Evolutionary conservation across 2,113 vertebrate species (phyloP).

Genomic region (Corythornis madagascariensis): DNA sequence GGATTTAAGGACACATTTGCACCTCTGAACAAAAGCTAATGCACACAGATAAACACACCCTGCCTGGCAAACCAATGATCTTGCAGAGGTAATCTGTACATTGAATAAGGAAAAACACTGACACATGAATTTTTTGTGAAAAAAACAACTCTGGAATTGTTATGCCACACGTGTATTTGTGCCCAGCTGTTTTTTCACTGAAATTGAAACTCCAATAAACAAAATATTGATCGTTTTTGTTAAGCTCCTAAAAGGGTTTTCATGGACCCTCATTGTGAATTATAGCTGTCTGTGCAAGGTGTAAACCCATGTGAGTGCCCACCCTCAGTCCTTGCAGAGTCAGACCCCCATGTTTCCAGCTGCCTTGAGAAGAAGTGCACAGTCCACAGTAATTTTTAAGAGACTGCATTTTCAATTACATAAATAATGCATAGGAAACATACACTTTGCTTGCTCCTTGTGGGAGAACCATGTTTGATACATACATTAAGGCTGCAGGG

Average conservation of each 20-base stretch:
- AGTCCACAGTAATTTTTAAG: constrained; percentile 53
- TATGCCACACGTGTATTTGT: accelerated
- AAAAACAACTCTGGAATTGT: neutral
- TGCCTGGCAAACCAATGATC: neutral
- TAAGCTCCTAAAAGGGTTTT: neutral
- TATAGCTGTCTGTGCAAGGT: neutral
- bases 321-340: neutral
- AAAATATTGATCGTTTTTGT: neutral
- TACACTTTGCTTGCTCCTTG: constrained; percentile 21
- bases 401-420: constrained; percentile 42
- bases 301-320: neutral
- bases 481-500: constrained; percentile 30
- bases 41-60: neutral
- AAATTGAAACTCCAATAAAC: neutral
- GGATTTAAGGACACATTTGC: neutral
- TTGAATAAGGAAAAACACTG: neutral
- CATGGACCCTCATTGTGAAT: neutral
- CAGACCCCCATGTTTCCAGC: neutral
- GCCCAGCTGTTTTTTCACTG: neutral
- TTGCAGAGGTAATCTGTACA: neutral
- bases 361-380: neutral
- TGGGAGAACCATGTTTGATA: constrained; percentile 34
- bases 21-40: neutral
- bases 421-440: constrained; percentile 66
- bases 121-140: too few species aligned